Evolutionary conservation across 2,888 invertebrate species (phyloP), one percentile per base, ranked within the genome.

Genomic region (Drosophila bunnanda): DNA sequence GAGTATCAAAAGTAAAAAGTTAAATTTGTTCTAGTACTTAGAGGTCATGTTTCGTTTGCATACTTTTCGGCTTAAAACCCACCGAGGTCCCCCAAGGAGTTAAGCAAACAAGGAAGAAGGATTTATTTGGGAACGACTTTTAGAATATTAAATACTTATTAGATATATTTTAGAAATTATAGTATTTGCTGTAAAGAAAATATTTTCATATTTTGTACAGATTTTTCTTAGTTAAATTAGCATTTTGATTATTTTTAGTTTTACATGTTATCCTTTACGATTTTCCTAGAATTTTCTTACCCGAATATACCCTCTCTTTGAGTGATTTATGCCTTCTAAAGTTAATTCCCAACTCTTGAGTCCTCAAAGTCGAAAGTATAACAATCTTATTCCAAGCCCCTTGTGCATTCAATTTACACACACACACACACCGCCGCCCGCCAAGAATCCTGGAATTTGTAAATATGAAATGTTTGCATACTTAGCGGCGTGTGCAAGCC

Each of bases 1-100:
- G 64, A 72, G 64, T 58, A 58, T 39, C 6, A 44, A 65, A 76
- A 77, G 61, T 69, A 43, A 28, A 72, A 77, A 74, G 82, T 75
- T 66, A 64, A 81, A 75, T 77, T 65, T 69, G 54, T 43, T 56
- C 52, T 69, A 56, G 39, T 53, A 57, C 65, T 65, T 53, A 56
- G 20, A 22, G 61, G 54, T 12, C 75, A 52, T 60, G 57, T 60
- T 46, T 25, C 50, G 54, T 65, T 65, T 59, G 67, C 50, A 74
- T 67, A 74, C 62, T 71, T 68, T 71, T 52, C 12, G 68, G 76
- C 71, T 77, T 68, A 70, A 30, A 48, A 22, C 41, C 15, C 30
- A 15, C 38, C 36, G 1, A 2, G 15, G 12, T 2, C 10, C 46
- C 28, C 46, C 41, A 54, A 48, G 64, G 59, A 73, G 54, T 65